Evolutionary conservation across 2,113 vertebrate species (phyloP).

Genomic region (Lynx canadensis): DNA sequence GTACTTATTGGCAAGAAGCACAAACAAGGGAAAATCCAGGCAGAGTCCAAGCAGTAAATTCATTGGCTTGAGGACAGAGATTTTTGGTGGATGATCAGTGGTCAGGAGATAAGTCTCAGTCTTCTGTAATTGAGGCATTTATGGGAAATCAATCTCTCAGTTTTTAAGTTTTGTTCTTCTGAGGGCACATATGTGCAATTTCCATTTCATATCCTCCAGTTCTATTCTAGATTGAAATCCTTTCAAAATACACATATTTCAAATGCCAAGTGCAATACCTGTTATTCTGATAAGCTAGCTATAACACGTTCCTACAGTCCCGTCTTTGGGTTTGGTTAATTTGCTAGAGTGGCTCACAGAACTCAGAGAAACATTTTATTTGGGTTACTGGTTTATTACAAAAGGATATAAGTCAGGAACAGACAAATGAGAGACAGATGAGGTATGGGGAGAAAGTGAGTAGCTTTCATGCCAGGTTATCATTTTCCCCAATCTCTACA

Average conservation of each 20-base stretch:
- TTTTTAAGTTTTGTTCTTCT: neutral
- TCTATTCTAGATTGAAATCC: neutral
- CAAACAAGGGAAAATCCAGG: neutral
- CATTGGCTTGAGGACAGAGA: neutral
- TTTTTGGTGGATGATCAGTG: neutral
- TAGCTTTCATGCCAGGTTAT: neutral
- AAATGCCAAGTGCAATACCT: neutral
- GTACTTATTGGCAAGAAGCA: neutral
- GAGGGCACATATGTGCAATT: neutral
- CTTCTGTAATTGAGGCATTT: neutral
- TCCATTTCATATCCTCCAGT: neutral
- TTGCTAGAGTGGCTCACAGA: neutral
- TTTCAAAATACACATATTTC: neutral
- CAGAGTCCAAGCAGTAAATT: neutral
- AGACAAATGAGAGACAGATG: neutral
- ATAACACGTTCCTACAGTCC: neutral
- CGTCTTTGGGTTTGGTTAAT: neutral
- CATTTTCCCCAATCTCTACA: neutral
- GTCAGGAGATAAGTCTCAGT: neutral
- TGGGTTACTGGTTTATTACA: neutral
- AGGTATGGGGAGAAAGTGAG: neutral
- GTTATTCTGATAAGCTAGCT: neutral
- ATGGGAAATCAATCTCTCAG: neutral
- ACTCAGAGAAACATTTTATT: neutral
- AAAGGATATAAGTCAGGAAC: neutral